Evolutionary conservation across 2,888 invertebrate species (phyloP), one percentile per base, ranked within the genome.

Genomic region (Exephanes ischioxanthus): DNA sequence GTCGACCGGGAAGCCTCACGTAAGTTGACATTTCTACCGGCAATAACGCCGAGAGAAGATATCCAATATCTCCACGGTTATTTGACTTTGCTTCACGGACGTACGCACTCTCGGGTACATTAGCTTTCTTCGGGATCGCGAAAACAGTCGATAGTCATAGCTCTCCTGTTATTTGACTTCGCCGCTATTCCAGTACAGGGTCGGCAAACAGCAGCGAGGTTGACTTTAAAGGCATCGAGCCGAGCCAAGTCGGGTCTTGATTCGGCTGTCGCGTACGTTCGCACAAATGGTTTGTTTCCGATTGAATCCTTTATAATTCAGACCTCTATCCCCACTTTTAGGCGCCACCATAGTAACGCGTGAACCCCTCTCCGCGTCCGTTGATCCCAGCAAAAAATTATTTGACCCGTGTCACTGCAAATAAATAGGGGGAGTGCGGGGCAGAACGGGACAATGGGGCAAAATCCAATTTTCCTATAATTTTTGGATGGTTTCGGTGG

Each of bases 1-100:
- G 26, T 41, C 26, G 5, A 66, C n/a, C 22, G 19, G 37, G 76
- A 41, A 63, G 14, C 61, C 61, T 83, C 70, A 33, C 51, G 68
- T 41, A 61, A 73, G 51, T 73, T 83, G 79, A 73, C 58, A 79
- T 73, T 78, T 68, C 73, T 48, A 41, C 41, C 51, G 70, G 22
- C 73, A 71, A 76, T 63, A 68, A 71, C 63, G 70, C 61, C 48
- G 22, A 53, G n/a, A 53, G 68, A 75, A 37, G n/a, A 70, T 48
- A 19, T 63, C 51, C 66, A 48, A 63, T n/a, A 16, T 51, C 6
- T 3, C 11, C 9, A 33, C n/a, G 41, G 48, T 9, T 63, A 26
- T 77, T 77, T 55, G 68, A 55, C 77, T 68, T 77, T 68, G 37
- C n/a, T 19, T n/a, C 33, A 70, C 41, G 30, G 30, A 53, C 26